Conservation (phyloP, 2,888 invertebrate genomes). For the Caenorhabditis zanzibari region DNA sequence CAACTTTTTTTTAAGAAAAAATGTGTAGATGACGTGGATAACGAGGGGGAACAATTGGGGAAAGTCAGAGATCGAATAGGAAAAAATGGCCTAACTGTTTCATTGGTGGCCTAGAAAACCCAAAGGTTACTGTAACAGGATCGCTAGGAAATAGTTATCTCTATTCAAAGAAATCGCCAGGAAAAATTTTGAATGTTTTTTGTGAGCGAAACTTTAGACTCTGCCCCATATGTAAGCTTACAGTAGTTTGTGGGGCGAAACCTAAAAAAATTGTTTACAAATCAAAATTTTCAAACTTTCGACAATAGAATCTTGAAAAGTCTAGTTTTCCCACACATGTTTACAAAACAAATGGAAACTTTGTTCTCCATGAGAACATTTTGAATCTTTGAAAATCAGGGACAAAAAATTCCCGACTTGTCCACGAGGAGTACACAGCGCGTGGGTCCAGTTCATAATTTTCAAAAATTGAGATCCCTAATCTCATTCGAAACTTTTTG, state of each 20-base stretch:
- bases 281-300: not conserved
- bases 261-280: not conserved
- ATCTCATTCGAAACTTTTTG: too few species aligned
- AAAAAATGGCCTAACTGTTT: not conserved
- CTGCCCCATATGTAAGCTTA: not conserved
- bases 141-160: too few species aligned
- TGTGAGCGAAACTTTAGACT: too few species aligned
- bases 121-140: not conserved
- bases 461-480: too few species aligned
- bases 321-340: too few species aligned
- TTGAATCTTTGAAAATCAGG: too few species aligned
- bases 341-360: too few species aligned
- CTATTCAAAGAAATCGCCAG: not conserved
- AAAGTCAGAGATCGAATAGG: not conserved
- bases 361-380: too few species aligned
- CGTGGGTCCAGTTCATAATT: too few species aligned
- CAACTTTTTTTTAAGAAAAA: not conserved
- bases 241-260: not conserved
- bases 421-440: too few species aligned
- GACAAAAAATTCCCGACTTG: too few species aligned
- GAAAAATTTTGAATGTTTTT: not conserved
- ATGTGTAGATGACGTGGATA: slow-evolving; percentile 19
- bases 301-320: too few species aligned
- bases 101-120: not conserved
- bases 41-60: slow-evolving; percentile 4